These are phyloP conservation scores for Diuraphis noxia DNA, from an alignment of 1,140 invertebrate genomes.

Conservation along the genomic window DNA sequence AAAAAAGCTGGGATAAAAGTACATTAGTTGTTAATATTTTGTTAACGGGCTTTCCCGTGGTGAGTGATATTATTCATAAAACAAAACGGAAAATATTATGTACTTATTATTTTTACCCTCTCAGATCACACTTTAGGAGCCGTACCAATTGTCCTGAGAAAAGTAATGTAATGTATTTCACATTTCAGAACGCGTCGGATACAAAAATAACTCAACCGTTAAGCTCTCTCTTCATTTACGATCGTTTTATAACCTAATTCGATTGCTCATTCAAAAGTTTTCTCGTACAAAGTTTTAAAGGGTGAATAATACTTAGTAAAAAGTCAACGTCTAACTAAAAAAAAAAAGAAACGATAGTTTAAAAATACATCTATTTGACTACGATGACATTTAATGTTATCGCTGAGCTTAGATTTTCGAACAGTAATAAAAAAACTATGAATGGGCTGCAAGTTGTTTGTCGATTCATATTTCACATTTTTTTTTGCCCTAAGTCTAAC, in stretches of 20 bases:
- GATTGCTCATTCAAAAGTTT: conserved; percentile 30
- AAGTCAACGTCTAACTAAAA: background rate
- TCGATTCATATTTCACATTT: background rate
- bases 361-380: conserved; percentile 14
- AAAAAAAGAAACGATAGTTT: background rate
- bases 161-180: background rate
- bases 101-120: background rate
- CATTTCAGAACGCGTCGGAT: background rate
- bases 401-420: background rate
- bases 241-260: conserved; percentile 42
- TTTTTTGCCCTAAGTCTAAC: background rate
- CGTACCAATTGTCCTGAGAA: background rate
- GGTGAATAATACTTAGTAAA: conserved; percentile 8
- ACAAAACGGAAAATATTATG: conserved; percentile 11
- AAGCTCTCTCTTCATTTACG: background rate
- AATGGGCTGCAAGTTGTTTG: background rate
- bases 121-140: background rate
- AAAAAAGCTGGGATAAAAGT: background rate
- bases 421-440: background rate
- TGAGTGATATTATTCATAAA: background rate
- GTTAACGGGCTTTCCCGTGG: background rate
- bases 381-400: background rate
- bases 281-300: conserved; percentile 34
- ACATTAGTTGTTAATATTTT: background rate
- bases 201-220: background rate